phyloP scores from a whole-genome alignment of 2,888 invertebrate species.

The Congeria kusceri region DNA sequence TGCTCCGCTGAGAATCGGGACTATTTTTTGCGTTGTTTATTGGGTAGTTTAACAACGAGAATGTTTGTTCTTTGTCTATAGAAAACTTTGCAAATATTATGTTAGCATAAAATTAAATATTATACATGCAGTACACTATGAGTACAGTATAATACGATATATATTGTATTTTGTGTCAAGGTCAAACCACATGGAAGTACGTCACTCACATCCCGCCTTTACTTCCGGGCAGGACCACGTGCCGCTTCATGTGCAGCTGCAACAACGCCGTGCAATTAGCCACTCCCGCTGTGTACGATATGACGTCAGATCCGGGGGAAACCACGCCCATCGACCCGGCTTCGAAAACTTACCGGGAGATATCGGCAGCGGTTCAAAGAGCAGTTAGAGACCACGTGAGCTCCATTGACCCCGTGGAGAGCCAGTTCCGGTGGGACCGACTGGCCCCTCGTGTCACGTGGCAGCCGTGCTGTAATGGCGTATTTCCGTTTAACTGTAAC shows the following conservation, averaged over 20 bases:
- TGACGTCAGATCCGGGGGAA: constrained; percentile 86
- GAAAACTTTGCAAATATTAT: too few species aligned
- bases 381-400: constrained; percentile 73
- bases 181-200: constrained; percentile 82
- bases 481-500: constrained; percentile 78
- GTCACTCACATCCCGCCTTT: constrained; percentile 81
- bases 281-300: constrained; percentile 86
- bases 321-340: constrained; percentile 77
- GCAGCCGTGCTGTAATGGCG: constrained; percentile 84
- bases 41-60: too few species aligned
- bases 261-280: constrained; percentile 80
- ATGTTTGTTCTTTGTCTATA: too few species aligned
- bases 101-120: too few species aligned
- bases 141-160: too few species aligned
- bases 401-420: constrained; percentile 69
- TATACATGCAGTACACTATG: too few species aligned
- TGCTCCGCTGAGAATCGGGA: too few species aligned
- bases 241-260: constrained; percentile 76
- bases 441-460: constrained; percentile 82
- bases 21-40: too few species aligned
- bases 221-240: constrained; percentile 76
- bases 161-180: constrained; percentile 47
- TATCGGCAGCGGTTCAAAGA: constrained; percentile 60
- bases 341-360: constrained; percentile 51
- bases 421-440: constrained; percentile 76